Evolutionary conservation across 2,113 vertebrate genomes (phyloP).

Genomic region (Phodopus roborovskii): DNA sequence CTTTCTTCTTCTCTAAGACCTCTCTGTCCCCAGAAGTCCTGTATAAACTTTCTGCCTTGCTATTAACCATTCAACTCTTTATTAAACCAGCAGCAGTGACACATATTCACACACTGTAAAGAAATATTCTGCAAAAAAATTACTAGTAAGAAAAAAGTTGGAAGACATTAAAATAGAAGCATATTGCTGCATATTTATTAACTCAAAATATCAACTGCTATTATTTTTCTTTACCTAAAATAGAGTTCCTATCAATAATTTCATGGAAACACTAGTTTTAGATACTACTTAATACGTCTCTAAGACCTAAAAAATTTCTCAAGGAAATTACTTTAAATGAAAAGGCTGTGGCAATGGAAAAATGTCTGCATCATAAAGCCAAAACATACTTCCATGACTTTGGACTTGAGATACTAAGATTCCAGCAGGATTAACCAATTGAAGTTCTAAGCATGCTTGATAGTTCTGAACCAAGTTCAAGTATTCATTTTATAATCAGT

Average conservation of each 20-base stretch:
- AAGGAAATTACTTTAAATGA: slow-evolving; percentile 70
- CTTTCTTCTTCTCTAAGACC: background rate
- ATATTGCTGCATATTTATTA: background rate
- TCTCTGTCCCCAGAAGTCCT: background rate
- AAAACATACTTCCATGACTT: slow-evolving; percentile 65
- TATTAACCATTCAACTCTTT: background rate
- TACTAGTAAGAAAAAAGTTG: slow-evolving; percentile 23
- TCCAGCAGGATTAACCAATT: slow-evolving; percentile 71
- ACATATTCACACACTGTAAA: background rate
- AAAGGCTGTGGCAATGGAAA: slow-evolving; percentile 63
- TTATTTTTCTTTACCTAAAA: slow-evolving; percentile 27
- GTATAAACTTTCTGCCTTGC: background rate
- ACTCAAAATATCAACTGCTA: background rate
- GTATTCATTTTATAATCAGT: slow-evolving; percentile 64
- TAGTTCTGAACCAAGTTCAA: slow-evolving; percentile 61
- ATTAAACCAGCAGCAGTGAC: background rate
- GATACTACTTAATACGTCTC: slow-evolving; percentile 35
- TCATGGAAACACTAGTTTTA: slow-evolving; percentile 39
- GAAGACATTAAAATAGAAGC: slow-evolving; percentile 17
- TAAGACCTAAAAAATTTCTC: slow-evolving; percentile 39
- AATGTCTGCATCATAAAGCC: slow-evolving; percentile 46
- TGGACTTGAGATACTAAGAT: slow-evolving; percentile 65
- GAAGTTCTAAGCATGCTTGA: slow-evolving; percentile 66
- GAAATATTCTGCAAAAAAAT: background rate
- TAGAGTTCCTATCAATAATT: slow-evolving; percentile 17